Conservation (phyloP, 2,888 invertebrate species). For the Polylopha cassiicola region DNA sequence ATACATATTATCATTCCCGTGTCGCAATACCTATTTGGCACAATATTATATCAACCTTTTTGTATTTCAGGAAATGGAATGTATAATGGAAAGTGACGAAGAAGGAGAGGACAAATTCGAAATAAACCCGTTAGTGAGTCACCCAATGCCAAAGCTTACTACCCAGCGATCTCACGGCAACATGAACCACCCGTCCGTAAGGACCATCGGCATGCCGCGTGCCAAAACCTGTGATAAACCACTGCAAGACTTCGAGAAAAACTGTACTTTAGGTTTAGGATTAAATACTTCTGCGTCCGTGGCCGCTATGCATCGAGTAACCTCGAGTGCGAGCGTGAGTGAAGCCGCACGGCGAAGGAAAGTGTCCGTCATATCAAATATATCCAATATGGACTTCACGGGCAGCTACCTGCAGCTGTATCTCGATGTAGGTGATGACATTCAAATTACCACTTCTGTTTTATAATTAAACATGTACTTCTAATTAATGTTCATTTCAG, state of each 20-base stretch:
- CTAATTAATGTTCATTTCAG: constrained; percentile 40
- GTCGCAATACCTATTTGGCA: too few species aligned
- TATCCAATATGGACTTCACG: constrained; percentile 85
- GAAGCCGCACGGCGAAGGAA: constrained; percentile 75
- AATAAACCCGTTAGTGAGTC: constrained; percentile 61
- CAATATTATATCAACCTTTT: constrained; percentile 37
- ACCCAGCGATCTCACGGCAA: constrained; percentile 59
- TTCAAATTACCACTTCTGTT: constrained; percentile 14
- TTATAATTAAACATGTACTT: neutral
- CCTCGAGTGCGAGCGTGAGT: constrained; percentile 70
- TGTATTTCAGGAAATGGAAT: constrained; percentile 81
- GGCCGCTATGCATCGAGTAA: constrained; percentile 67
- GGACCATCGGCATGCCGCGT: constrained; percentile 62
- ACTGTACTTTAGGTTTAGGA: constrained; percentile 42
- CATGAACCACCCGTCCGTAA: constrained; percentile 67
- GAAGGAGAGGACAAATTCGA: constrained; percentile 78
- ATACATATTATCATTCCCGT: too few species aligned
- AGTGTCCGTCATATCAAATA: constrained; percentile 83
- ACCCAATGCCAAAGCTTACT: constrained; percentile 54
- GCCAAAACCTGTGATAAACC: constrained; percentile 72
- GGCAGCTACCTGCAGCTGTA: constrained; percentile 84
- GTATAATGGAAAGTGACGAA: constrained; percentile 81
- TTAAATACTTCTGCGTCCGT: constrained; percentile 67
- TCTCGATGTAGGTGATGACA: constrained; percentile 72
- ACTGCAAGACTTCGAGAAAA: constrained; percentile 60